Evolutionary conservation across 2,888 invertebrate species (phyloP), one percentile per base, ranked within the genome.

Genomic region (Acholoe squamosa): DNA sequence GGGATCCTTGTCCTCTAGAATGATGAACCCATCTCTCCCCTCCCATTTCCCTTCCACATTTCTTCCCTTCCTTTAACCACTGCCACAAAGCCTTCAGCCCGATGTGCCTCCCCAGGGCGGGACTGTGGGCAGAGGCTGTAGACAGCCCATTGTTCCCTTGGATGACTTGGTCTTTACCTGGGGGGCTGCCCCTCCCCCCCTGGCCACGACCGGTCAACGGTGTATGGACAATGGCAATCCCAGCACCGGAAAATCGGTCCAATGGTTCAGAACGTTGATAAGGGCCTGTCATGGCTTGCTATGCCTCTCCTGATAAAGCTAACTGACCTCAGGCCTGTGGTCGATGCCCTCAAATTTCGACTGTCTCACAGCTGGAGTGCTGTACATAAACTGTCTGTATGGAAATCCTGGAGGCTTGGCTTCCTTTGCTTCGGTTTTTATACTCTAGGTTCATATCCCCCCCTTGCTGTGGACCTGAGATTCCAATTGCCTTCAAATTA

Each of bases 151-250:
- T 71, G 71, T 71, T 25, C 71, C 28, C 28, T 14, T 28, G n/a
- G 25, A 71, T 71, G 71, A 71, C 25, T 71, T 28, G 71, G 71
- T 71, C 71, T 14, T 71, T 71, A 71, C 71, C 28, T n/a, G 28
- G 71, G 71, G 71, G 71, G 71, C 25, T 14, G 71, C 28, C 71
- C 71, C 71, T 71, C 71, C 71, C 71, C 71, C 28, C 28, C n/a
- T 28, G 28, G 28, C 28, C 71, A 14, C 71, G 25, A 14, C 71
- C 31, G 71, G 71, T 71, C 71, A 71, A 25, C 71, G 28, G 71
- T 14, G n/a, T 5, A 28, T 22, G 28, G 71, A 71, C 71, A 71
- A 71, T 71, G 28, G 28, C 28, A 22, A 5, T 61, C 61, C 61
- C 22, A 61, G 12, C 61, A n/a, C 61, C 61, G 19, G n/a, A 61